Percentiles rank a stretch among this genome's conserved stretches.
Conservation (phyloP, 2,888 invertebrate genomes). For the Clusia tigrina region DNA sequence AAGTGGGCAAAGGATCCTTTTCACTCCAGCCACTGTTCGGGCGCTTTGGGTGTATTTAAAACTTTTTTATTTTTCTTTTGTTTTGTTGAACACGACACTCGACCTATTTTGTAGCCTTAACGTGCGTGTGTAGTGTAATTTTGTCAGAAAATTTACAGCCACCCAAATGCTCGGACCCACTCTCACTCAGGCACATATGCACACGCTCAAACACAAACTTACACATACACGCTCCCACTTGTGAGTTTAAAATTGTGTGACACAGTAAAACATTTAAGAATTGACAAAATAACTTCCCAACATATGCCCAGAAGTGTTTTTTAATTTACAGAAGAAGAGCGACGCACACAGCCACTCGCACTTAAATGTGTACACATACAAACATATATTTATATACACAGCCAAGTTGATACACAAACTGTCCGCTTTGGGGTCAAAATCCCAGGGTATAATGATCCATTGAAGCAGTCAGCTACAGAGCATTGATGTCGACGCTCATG, state of each 20-base stretch:
- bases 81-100: slow-evolving; percentile 24
- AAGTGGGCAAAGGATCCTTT: not conserved
- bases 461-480: not conserved
- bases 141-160: not conserved
- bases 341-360: slow-evolving; percentile 4
- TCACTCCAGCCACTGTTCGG: not conserved
- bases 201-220: not conserved
- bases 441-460: not conserved
- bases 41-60: not conserved
- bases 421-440: not conserved
- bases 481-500: not conserved
- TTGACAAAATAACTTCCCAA: slow-evolving; percentile 10
- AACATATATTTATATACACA: slow-evolving; percentile 11
- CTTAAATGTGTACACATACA: slow-evolving; percentile 6
- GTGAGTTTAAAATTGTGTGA: not conserved
- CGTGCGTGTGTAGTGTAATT: not conserved
- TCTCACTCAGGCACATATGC: not conserved
- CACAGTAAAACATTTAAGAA: slow-evolving; percentile 20
- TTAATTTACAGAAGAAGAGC: slow-evolving; percentile 19
- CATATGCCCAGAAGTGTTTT: slow-evolving; percentile 24
- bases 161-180: not conserved
- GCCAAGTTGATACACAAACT: no score
- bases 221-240: not conserved
- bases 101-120: slow-evolving; percentile 27
- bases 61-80: not conserved